Conservation (phyloP, 1,140 invertebrate species). For the Cydia pomonella region DNA sequence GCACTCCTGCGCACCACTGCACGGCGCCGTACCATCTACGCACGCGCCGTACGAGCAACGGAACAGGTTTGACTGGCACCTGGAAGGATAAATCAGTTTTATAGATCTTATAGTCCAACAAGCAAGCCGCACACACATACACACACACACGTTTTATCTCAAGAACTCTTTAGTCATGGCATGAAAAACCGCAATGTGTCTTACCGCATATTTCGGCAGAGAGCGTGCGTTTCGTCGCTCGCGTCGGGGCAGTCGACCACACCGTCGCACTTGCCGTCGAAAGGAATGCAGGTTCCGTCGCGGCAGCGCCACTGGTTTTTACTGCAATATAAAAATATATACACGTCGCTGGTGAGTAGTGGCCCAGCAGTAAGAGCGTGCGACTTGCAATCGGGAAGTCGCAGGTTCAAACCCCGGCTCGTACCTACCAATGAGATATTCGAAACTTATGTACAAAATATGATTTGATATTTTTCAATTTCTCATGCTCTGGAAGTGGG, state of each 20-base stretch:
- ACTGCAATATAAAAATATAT: constrained; percentile 44
- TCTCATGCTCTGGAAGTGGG: too few relatives aligned
- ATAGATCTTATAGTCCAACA: not conserved
- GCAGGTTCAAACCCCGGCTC: too few relatives aligned
- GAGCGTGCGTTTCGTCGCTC: constrained; percentile 82
- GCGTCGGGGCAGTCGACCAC: constrained; percentile 78
- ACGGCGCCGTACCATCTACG: constrained; percentile 82
- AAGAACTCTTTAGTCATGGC: too few relatives aligned
- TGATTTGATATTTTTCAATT: too few relatives aligned
- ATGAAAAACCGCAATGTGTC: too few relatives aligned
- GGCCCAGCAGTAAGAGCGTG: too few relatives aligned
- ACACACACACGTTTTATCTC: too few relatives aligned
- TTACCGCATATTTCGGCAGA: constrained; percentile 72
- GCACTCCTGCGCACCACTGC: constrained; percentile 61
- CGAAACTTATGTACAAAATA: too few relatives aligned
- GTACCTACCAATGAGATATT: too few relatives aligned
- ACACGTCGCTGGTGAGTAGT: too few relatives aligned
- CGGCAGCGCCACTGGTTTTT: constrained; percentile 76
- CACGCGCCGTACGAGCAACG: constrained; percentile 84
- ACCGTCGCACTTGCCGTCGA: constrained; percentile 81
- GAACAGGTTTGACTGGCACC: constrained; percentile 74
- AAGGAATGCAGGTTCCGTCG: constrained; percentile 83
- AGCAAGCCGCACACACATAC: too few relatives aligned
- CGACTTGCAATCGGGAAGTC: too few relatives aligned
- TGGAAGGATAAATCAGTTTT: constrained; percentile 31